Base-by-base conservation (phyloP, 92 coral and sea anemone genomes). In the Epizoanthus ramosus region DNA sequence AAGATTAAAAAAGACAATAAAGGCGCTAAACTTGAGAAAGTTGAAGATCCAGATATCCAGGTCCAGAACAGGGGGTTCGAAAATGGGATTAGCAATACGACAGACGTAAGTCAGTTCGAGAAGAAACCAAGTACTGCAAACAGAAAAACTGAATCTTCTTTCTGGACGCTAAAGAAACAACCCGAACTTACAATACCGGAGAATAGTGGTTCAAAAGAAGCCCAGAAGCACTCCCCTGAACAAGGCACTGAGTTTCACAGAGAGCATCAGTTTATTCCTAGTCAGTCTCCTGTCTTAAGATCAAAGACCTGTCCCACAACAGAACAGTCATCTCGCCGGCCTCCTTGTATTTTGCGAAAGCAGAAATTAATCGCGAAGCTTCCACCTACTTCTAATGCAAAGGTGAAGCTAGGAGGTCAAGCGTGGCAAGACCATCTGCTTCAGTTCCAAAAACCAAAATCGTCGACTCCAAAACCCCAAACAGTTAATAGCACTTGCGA, bases 251-350 rank as follows among this genome's bases (percentile, higher is more conserved):
- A n/a, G 45, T 58, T 56, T 0, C 59, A 25, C 80, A 75, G 17
- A 8, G 31, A 58, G 1, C 52, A 8, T 9, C 19, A 59, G 7
- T 19, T 8, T 19, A 69, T 9, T 37, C 17, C 17, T 37, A 35
- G 47, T 5, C 39, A 16, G 57, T 15, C 81, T n/a, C 56, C 57
- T 15, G n/a, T 76, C 57, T 58, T 76, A 60, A 60, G 81, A 63
- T 76, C 81, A 7, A 47, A 76, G 15, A 76, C 81, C n/a, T 76
- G 81, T 10, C 81, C 81, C 3, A 68, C 81, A 35, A 31, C 63
- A 10, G 47, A 17, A 5, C 57, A 56, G 6, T 8, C 35, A n/a
- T 28, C 67, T 18, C 28, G 10, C 4, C 68, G 63, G 43, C 43
- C 68, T 24, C 13, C 57, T 23, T 13, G 57, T 57, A 39, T 6